Conservation (phyloP, 2,113 vertebrate genomes). For the Crotophaga sulcirostris region DNA sequence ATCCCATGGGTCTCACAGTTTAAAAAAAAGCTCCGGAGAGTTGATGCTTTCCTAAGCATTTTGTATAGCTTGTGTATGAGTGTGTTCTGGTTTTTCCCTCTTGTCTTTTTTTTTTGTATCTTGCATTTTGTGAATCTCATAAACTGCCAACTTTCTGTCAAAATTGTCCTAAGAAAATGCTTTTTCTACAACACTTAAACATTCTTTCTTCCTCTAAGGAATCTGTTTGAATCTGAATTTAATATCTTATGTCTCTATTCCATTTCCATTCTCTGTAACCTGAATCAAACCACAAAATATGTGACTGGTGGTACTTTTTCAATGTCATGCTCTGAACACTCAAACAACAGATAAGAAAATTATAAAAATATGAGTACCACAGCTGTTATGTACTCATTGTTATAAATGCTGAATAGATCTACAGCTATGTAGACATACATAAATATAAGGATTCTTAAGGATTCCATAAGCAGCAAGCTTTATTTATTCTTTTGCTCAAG, state of each 20-base stretch:
- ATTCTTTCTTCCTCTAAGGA: not conserved
- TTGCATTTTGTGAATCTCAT: not conserved
- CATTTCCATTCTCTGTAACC: not conserved
- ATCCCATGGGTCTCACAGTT: not conserved
- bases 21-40: not conserved
- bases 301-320: not conserved
- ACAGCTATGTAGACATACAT: not conserved
- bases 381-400: not conserved
- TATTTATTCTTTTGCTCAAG: not conserved
- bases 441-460: not conserved
- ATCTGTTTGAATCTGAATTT: not conserved
- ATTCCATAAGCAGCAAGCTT: not conserved
- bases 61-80: not conserved
- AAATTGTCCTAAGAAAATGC: not conserved
- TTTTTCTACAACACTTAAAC: not conserved
- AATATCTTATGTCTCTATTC: not conserved
- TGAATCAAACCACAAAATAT: not conserved
- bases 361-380: not conserved
- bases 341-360: not conserved
- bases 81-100: not conserved
- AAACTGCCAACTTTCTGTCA: not conserved
- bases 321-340: not conserved
- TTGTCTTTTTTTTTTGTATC: not conserved
- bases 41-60: not conserved
- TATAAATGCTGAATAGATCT: not conserved